Base-by-base conservation (phyloP, 2,888 invertebrate genomes). In the Coleophora deauratella region DNA sequence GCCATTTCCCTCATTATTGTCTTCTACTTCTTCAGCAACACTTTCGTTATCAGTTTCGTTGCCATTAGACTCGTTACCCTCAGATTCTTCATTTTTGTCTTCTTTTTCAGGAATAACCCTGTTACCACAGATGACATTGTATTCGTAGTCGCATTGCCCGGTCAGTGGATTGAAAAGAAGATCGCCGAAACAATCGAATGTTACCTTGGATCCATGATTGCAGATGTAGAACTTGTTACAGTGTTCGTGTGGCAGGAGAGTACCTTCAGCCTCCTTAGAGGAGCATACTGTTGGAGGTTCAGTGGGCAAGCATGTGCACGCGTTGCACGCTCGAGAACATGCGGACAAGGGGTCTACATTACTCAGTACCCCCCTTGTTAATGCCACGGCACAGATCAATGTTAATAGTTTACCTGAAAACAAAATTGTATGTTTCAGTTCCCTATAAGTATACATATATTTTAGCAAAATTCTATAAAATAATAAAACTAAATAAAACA, bases 341-440 rank as follows among this genome's bases (percentile, higher is more conserved):
- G 6, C 21, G 6, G 21, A 21, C 3, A 21, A 4, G 21, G 21
- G 21, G 6, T 21, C 21, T 4, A 4, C 21, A 6, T 21, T 4
- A 6, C 21, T 21, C 21, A 21, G 6, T 6, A 21, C 27, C 27
- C 33, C 33, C 12, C 33, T 54, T 44, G 57, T 61, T 44, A 71
- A 49, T 51, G 66, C 52, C 41, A 65, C 44, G 51, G 66, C 71
- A 68, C 72, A 70, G 46, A 74, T 60, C 54, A 74, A 51, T 51
- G 59, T 47, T 45, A 67, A 45, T 39, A 57, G 50, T 51, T 61
- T 46, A 48, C 61, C 77, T 78, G 68, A 46, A 73, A 70, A 43
- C 31, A 43, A 43, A 37, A 38, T 4, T 35, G 40, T 10, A 9
- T 0, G 34, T 4, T 37, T 38, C 36, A 14, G 33, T 40, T 33